Evolutionary conservation across 2,113 vertebrate species (phyloP), one percentile per base, ranked within the genome.

Genomic region (Myxocyprinus asiaticus): DNA sequence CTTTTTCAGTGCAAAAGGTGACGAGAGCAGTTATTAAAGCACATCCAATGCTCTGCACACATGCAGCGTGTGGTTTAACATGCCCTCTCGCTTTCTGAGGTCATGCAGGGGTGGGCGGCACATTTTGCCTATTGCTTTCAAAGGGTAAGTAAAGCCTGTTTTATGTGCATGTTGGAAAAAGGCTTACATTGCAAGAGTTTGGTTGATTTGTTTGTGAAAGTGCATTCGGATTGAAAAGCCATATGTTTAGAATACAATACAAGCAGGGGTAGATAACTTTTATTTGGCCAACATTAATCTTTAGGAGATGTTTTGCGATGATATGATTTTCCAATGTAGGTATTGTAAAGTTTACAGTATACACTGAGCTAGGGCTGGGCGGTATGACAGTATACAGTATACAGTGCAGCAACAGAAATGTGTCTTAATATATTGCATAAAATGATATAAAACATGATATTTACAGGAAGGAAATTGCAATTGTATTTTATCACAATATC

Each of bases 1-100:
- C 85, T 81, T 56, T 73, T 77, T 22, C n/a, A 44, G 69, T 42
- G 59, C 6, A 11, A 33, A 82, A 74, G 63, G 75, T 71, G 61
- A 67, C 2, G 61, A 72, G 67, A 48, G 5, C 68, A 51, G 50
- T 72, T 78, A 73, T 73, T 82, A 61, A 78, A 66, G 63, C 61
- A 45, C 64, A 64, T 78, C 42, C 4, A 12, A 72, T 56, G 68
- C 47, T 11, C 45, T 66, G 45, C 56, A 8, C 11, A 53, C 50
- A 67, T 53, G 69, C 69, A 15, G 48, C 55, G 77, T 79, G 14
- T 56, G 68, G 65, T 78, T 82, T 67, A 62, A 33, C 75, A 42
- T 17, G 53, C 48, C 55, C 55, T 61, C 69, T 51, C 43, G 11
- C 47, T 22, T 43, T 61, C 55, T 61, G 47, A 42, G 75, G 55